A percentile compares a stretch with the other conserved stretches of the same genome.
phyloP scores from a whole-genome alignment of 1,140 invertebrate species.

The Zaprionus lachaisei region DNA sequence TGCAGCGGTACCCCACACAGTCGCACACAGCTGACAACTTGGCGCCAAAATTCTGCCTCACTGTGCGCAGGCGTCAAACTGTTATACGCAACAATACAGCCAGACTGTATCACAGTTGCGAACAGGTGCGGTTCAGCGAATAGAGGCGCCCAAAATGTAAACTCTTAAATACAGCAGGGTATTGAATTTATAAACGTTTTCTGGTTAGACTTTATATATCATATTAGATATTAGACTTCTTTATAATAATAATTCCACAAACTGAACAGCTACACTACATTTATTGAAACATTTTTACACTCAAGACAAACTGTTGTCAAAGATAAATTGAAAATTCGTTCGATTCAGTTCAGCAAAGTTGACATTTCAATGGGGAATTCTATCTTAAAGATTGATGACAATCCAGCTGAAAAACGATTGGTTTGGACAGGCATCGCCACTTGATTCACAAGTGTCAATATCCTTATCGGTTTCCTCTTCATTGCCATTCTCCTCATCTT shows the following conservation, averaged over 20 bases:
- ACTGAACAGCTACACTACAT: not conserved
- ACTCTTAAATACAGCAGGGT: not conserved
- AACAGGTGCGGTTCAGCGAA: slow-evolving; percentile 34
- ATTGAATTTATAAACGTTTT: no score
- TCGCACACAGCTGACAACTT: slow-evolving; percentile 59
- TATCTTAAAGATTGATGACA: not conserved
- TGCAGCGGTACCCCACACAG: slow-evolving; percentile 44
- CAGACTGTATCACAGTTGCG: slow-evolving; percentile 44
- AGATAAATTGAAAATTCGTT: slow-evolving; percentile 3
- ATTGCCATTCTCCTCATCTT: not conserved
- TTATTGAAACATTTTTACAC: slow-evolving; percentile 4
- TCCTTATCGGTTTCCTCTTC: not conserved
- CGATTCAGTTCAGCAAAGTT: not conserved
- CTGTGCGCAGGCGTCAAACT: slow-evolving; percentile 55
- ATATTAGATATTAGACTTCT: not conserved
- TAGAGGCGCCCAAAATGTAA: not conserved
- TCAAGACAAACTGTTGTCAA: not conserved
- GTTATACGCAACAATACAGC: slow-evolving; percentile 42
- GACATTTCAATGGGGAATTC: not conserved
- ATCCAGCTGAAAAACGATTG: not conserved
- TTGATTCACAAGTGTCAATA: not conserved
- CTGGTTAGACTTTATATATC: no score
- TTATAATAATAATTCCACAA: not conserved
- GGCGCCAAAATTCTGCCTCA: slow-evolving; percentile 64
- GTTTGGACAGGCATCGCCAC: not conserved